phyloP scores from a whole-genome alignment of 2,113 vertebrate species.

The Microcebus tavaratra region DNA sequence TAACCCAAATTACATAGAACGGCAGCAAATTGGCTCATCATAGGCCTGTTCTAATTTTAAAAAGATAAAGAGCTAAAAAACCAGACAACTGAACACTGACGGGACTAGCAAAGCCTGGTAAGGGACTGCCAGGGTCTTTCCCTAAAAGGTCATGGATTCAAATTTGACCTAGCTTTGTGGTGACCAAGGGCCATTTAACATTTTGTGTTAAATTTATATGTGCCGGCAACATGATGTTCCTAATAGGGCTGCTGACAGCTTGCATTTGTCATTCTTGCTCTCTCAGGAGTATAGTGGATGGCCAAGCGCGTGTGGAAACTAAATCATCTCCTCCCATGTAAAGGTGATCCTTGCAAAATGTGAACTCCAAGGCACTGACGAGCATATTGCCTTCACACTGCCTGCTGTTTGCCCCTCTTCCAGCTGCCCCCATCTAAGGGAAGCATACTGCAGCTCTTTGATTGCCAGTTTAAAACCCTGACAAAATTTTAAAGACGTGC shows the following conservation, averaged over 20 bases:
- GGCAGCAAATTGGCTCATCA: conserved; percentile 79
- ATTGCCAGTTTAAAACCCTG: conserved; percentile 33
- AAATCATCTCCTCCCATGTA: background rate
- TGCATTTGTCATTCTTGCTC: conserved; percentile 48
- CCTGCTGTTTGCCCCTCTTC: background rate
- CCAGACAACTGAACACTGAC: conserved; percentile 62
- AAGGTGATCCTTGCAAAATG: conserved; percentile 28
- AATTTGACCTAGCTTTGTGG: conserved; percentile 73
- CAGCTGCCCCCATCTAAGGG: background rate
- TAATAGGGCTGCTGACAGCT: conserved; percentile 44
- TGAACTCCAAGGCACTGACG: background rate
- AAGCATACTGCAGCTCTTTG: background rate
- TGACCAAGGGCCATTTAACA: conserved; percentile 6
- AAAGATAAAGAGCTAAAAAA: conserved; percentile 78
- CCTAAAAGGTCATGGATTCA: conserved; percentile 70
- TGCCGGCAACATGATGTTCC: background rate
- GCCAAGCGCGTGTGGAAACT: background rate
- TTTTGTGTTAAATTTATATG: conserved; percentile 39
- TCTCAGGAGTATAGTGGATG: background rate
- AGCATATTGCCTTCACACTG: background rate
- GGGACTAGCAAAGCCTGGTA: conserved; percentile 68
- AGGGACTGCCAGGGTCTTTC: conserved; percentile 58
- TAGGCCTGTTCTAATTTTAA: conserved; percentile 80
- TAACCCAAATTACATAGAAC: conserved; percentile 80
- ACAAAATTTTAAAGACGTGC: conserved; percentile 24